Conservation (phyloP, 2,888 invertebrate species). For the Luffia ferchaultella region DNA sequence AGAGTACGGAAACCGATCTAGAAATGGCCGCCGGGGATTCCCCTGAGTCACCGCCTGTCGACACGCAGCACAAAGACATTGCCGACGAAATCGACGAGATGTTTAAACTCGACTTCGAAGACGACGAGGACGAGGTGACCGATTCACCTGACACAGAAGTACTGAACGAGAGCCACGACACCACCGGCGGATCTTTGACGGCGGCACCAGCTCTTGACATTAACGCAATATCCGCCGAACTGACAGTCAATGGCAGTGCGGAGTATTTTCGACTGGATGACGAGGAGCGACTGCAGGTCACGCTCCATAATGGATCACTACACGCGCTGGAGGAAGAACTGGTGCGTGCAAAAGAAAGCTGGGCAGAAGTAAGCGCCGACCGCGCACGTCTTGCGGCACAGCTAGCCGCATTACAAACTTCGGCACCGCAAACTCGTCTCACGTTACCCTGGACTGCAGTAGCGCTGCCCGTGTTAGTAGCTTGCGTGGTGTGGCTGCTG, state of each 20-base stretch:
- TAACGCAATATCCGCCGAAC: slow-evolving; percentile 9
- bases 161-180: slow-evolving; percentile 21
- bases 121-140: slow-evolving; percentile 43
- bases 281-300: slow-evolving; percentile 31
- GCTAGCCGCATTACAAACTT: slow-evolving; percentile 65
- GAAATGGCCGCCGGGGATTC: slow-evolving; percentile 18
- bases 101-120: slow-evolving; percentile 52
- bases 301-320: slow-evolving; percentile 60
- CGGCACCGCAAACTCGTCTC: no score
- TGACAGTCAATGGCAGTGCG: slow-evolving; percentile 11
- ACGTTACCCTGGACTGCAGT: slow-evolving; percentile 56
- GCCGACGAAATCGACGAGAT: slow-evolving; percentile 55
- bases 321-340: slow-evolving; percentile 77
- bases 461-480: slow-evolving; percentile 64
- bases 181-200: slow-evolving; percentile 12
- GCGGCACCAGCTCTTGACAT: slow-evolving; percentile 1
- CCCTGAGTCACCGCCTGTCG: slow-evolving; percentile 22
- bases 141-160: slow-evolving; percentile 48
- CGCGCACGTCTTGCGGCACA: slow-evolving; percentile 68
- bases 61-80: slow-evolving; percentile 25
- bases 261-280: slow-evolving; percentile 38
- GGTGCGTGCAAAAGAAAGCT: slow-evolving; percentile 76
- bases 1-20: slow-evolving; percentile 3
- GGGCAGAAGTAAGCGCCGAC: slow-evolving; percentile 71
- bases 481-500: slow-evolving; percentile 67